Percentiles rank a stretch among this genome's conserved stretches.
Evolutionary conservation across 1,140 invertebrate genomes (phyloP).

Genomic region (Lasioglossum albipes): DNA sequence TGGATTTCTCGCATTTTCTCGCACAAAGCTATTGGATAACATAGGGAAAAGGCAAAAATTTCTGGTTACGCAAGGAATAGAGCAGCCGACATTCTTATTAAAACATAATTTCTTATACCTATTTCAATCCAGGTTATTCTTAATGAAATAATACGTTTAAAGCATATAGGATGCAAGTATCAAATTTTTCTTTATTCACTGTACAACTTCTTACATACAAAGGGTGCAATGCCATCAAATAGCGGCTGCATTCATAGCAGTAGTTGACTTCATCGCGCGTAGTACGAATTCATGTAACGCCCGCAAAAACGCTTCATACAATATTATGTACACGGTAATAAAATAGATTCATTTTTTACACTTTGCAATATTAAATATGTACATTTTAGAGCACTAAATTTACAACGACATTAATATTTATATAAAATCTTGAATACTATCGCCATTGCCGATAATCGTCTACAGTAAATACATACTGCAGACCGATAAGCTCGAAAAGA

Average conservation of each 20-base stretch:
- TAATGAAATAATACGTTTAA: no score
- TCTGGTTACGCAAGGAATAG: no score
- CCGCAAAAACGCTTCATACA: not conserved
- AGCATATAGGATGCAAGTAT: not conserved
- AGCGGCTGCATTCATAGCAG: slow-evolving; percentile 10
- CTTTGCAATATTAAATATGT: slow-evolving; percentile 44
- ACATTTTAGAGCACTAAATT: slow-evolving; percentile 43
- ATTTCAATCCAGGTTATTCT: no score
- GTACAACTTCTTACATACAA: slow-evolving; percentile 51
- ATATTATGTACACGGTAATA: slow-evolving; percentile 57
- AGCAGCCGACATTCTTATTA: no score
- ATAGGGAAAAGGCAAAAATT: no score
- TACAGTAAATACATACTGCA: not conserved
- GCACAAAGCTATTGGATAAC: no score
- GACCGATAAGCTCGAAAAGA: no score
- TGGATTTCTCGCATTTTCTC: no score
- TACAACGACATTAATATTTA: slow-evolving; percentile 15
- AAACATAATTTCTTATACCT: no score
- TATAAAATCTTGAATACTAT: slow-evolving; percentile 4
- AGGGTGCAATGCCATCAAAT: slow-evolving; percentile 34
- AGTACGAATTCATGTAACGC: slow-evolving; percentile 5
- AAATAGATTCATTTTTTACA: slow-evolving; percentile 57
- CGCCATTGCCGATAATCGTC: not conserved
- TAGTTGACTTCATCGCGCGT: slow-evolving; percentile 24
- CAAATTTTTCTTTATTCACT: slow-evolving; percentile 56